Conservation (phyloP, 1,140 invertebrate genomes). For the Lysiphlebus fabarum region DNA sequence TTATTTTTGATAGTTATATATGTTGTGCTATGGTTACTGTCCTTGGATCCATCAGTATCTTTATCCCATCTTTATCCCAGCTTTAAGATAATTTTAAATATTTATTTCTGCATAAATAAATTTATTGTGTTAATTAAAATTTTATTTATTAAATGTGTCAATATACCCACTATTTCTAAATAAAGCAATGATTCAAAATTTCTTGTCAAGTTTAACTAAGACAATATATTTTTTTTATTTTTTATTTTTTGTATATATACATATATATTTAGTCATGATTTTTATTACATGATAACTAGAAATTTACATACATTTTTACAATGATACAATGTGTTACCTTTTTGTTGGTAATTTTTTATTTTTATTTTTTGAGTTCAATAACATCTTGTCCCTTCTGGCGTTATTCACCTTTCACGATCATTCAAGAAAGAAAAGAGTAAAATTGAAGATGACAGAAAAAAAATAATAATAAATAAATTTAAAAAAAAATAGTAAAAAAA, state of each 20-base stretch:
- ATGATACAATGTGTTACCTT: background rate
- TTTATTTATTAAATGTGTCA: background rate
- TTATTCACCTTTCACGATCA: too few species aligned
- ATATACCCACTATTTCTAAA: background rate
- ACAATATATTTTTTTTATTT: too few species aligned
- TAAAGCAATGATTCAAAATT: background rate
- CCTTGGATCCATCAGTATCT: constrained; percentile 15
- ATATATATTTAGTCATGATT: constrained; percentile 16
- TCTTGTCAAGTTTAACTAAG: background rate
- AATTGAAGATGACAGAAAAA: background rate
- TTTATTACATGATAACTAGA: background rate
- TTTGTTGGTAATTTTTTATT: too few species aligned
- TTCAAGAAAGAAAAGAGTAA: background rate
- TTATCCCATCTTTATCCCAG: constrained; percentile 17
- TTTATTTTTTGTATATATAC: constrained; percentile 12
- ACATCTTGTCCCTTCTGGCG: too few species aligned
- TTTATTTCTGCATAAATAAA: constrained; percentile 2
- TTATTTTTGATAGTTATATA: too few species aligned
- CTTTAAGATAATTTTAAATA: constrained; percentile 5
- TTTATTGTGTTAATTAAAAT: constrained; percentile 13
- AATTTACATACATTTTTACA: constrained; percentile 34
- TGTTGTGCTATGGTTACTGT: background rate
- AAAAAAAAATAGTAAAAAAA: background rate
- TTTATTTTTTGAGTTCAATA: too few species aligned
- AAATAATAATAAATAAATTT: constrained; percentile 5